Conservation (phyloP, 2,113 vertebrate genomes). For the Odocoileus hemionus region DNA sequence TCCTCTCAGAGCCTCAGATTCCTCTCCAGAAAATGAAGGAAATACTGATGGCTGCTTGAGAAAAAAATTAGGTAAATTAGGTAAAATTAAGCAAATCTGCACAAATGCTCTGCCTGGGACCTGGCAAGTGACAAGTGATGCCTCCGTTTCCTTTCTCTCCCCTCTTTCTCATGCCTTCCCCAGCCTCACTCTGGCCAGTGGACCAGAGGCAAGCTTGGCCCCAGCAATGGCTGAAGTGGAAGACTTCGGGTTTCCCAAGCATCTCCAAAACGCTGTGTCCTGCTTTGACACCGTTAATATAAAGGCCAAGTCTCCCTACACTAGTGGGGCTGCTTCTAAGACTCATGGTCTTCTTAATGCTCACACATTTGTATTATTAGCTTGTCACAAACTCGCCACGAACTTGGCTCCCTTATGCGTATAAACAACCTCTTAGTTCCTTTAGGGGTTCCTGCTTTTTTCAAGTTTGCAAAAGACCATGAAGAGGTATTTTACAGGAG, state of each 20-base stretch:
- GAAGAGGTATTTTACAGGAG: not conserved
- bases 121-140: rapidly evolving
- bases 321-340: not conserved
- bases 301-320: not conserved
- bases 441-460: not conserved
- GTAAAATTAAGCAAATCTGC: not conserved
- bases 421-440: not conserved
- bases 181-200: not conserved
- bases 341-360: not conserved
- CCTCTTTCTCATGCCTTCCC: not conserved
- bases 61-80: not conserved
- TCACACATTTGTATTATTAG: not conserved
- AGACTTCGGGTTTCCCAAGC: not conserved
- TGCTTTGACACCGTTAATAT: not conserved
- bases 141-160: not conserved
- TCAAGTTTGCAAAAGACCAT: not conserved
- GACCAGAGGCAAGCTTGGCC: not conserved
- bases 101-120: not conserved
- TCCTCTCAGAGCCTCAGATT: not conserved
- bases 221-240: rapidly evolving
- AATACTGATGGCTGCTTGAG: not conserved
- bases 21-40: not conserved
- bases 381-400: not conserved
- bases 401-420: not conserved
- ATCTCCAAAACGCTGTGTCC: rapidly evolving